Evolutionary conservation across 2,797 vertebrate species (phyloP), one percentile per base, ranked within the genome.

Genomic region (Oreochromis mossambicus): DNA sequence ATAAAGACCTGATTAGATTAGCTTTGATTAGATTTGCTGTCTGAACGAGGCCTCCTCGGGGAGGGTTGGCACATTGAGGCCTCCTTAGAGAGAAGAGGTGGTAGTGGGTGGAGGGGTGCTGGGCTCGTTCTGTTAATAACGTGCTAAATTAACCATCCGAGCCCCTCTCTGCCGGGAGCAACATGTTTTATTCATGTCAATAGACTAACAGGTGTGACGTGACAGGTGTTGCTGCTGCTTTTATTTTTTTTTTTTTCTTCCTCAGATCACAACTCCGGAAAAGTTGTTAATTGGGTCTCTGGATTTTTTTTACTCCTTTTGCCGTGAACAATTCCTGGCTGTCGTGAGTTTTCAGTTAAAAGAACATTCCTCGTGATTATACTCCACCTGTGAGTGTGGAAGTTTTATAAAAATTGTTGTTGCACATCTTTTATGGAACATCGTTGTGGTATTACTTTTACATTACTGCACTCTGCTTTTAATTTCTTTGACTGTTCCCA

Each of bases 281-380:
- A 92, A 95, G 83, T 86, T 92, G 94, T 91, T 95, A 95, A 95
- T 95, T 95, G 90, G 89, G 15, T 93, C 86, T 91, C 75, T 7
- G 54, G 34, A 11, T 83, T 80, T 77, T 66, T 32, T 15, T 10
- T 5, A 50, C 10, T 29, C 46, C n/a, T 17, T 13, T 79, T 1
- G 9, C 3, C 4, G 41, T 46, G 48, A 68, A 84, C 48, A 7
- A 52, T 26, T 51, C 52, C 26, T 73, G 17, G n/a, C 80, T 85
- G 79, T 54, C 80, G 81, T 46, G 61, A 87, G 55, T 38, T 68
- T 81, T 82, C 58, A 86, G 75, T 89, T 88, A 83, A 82, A 86
- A 66, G 80, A 61, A 68, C 29, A 21, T 73, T 84, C 51, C 12
- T 32, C 17, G 4, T 66, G 8, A 29, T 66, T 79, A 82, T 2